Conservation (phyloP, 2,888 invertebrate species). For the Drosophila glabriapex region DNA sequence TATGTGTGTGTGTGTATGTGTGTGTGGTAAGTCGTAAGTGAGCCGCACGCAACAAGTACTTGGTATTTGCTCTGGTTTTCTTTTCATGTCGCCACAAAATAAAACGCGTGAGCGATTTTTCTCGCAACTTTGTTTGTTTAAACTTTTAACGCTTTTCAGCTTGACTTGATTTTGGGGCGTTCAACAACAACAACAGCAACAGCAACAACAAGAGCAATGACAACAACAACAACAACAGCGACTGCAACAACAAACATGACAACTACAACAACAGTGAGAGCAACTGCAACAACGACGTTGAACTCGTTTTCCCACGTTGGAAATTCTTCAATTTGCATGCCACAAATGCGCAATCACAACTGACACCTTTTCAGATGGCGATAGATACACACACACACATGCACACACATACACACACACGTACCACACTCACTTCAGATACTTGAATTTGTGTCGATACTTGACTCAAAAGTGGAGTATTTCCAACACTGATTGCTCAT, state of each 20-base stretch:
- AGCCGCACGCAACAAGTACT: conserved; percentile 33
- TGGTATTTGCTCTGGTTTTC: conserved; percentile 58
- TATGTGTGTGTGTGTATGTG: conserved; percentile 2
- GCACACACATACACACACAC: not conserved
- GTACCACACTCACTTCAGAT: conserved; percentile 52
- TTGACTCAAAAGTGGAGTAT: conserved; percentile 28
- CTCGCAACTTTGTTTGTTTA: conserved; percentile 68
- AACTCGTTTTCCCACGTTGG: conserved; percentile 80
- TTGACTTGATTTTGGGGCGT: conserved; percentile 71
- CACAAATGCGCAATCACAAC: conserved; percentile 73
- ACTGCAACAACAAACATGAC: not conserved
- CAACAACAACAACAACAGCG: conserved; percentile 12
- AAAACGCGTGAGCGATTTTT: conserved; percentile 73
- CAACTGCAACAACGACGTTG: conserved; percentile 40
- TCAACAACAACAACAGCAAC: conserved; percentile 21
- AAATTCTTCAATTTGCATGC: conserved; percentile 81
- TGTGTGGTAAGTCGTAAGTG: conserved; percentile 15
- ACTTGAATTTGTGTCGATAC: conserved; percentile 36
- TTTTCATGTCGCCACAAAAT: conserved; percentile 58
- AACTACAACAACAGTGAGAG: conserved; percentile 36
- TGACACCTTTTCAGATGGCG: conserved; percentile 67
- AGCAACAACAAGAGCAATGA: conserved; percentile 13
- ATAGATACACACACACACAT: conserved; percentile 34
- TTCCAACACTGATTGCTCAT: conserved; percentile 12
- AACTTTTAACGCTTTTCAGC: conserved; percentile 72